phyloP scores from a whole-genome alignment of 1,140 invertebrate species.

The Planococcus citri region DNA sequence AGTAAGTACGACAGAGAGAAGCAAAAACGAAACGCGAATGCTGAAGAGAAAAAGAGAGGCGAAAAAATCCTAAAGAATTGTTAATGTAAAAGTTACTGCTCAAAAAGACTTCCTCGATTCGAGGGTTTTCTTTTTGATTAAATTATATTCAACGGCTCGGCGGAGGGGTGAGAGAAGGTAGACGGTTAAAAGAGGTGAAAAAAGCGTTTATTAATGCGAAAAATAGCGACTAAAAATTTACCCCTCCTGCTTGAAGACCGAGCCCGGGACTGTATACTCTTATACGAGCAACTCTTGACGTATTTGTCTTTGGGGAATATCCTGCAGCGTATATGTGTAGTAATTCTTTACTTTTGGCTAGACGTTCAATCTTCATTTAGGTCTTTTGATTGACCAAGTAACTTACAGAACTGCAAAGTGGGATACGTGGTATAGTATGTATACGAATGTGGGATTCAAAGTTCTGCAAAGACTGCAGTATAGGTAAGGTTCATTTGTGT shows the following conservation, averaged over 20 bases:
- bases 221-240: neutral
- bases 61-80: neutral
- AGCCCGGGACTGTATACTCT: too few species aligned
- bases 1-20: too few species aligned
- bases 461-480: too few species aligned
- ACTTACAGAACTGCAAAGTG: too few species aligned
- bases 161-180: too few species aligned
- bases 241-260: too few species aligned
- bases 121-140: conserved; percentile 3
- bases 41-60: neutral
- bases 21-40: too few species aligned
- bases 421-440: too few species aligned
- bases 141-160: neutral
- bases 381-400: neutral
- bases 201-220: conserved; percentile 3
- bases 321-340: neutral
- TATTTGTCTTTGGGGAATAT: neutral
- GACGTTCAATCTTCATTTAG: neutral
- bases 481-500: too few species aligned
- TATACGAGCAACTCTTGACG: too few species aligned
- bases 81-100: conserved; percentile 1
- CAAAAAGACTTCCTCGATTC: neutral
- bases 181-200: neutral
- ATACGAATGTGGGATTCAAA: too few species aligned
- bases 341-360: neutral